These are phyloP conservation scores for Catocala sponsa DNA, from an alignment of 2,888 invertebrate species.

Conservation along the genomic window DNA sequence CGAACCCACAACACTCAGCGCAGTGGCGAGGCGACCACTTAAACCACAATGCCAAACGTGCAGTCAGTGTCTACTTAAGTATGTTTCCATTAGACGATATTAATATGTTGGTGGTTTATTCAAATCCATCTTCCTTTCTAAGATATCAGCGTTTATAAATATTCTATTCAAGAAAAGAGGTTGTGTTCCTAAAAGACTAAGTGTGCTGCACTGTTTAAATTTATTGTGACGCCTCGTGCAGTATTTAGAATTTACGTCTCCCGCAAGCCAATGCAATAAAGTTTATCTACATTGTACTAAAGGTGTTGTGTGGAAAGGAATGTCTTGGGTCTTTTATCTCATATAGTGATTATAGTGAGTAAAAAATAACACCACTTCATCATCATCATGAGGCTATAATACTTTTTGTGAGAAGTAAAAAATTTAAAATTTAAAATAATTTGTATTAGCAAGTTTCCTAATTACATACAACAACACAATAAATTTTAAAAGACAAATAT, in stretches of 20 bases:
- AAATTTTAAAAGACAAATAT: no score
- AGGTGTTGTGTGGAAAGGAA: not conserved
- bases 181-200: slow-evolving; percentile 2
- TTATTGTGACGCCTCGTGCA: slow-evolving; percentile 1
- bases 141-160: not conserved
- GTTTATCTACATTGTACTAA: not conserved
- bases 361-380: not conserved
- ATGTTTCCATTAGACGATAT: no score
- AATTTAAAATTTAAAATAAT: no score
- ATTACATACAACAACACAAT: no score
- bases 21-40: no score
- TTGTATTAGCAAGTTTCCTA: no score
- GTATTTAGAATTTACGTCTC: slow-evolving; percentile 1
- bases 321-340: not conserved
- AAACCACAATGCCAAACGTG: no score
- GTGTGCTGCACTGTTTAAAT: not conserved
- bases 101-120: not conserved
- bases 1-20: no score
- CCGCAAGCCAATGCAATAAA: slow-evolving; percentile 8
- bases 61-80: no score
- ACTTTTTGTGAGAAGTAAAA: no score
- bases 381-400: no score
- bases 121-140: not conserved
- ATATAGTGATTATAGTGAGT: not conserved
- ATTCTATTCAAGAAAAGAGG: not conserved